Percentiles rank a stretch among this genome's conserved stretches.
Conservation (phyloP, 2,797 vertebrate species). For the Aulostomus chinensis region DNA sequence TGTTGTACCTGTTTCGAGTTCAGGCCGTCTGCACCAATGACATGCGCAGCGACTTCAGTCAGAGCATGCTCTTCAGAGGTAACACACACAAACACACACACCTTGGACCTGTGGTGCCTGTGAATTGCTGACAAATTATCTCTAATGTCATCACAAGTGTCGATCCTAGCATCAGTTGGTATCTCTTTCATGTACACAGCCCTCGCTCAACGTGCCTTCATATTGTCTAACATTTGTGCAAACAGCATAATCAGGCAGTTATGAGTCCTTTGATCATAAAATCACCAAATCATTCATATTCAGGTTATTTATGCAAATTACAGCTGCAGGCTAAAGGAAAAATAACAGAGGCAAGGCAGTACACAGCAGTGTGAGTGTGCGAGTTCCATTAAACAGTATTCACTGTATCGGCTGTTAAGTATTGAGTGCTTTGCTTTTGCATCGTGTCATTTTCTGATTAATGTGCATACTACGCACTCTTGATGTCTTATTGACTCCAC, state of each 20-base stretch:
- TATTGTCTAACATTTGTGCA: background rate
- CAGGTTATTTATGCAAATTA: conserved; percentile 11
- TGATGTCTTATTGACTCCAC: background rate
- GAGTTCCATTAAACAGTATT: conserved; percentile 3
- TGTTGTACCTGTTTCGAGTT: conserved; percentile 95
- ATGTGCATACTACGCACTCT: conserved; percentile 2
- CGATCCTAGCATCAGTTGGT: background rate
- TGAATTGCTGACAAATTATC: background rate
- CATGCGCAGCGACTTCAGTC: conserved; percentile 98
- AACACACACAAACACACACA: conserved; percentile 26
- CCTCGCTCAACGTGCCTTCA: background rate
- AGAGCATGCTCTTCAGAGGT: conserved; percentile 98
- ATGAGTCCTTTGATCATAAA: conserved; percentile 4
- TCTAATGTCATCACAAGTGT: background rate
- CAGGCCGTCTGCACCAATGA: conserved; percentile 94
- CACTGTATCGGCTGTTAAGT: conserved; percentile 5
- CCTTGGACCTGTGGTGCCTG: background rate
- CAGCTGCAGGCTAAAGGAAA: conserved; percentile 15
- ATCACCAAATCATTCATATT: conserved; percentile 9
- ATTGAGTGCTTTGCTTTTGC: conserved; percentile 1
- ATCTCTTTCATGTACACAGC: background rate
- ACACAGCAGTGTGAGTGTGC: background rate
- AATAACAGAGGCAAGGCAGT: background rate
- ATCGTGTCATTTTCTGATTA: conserved; percentile 7
- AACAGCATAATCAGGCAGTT: conserved; percentile 1